Conservation (phyloP, 2,113 vertebrate species). For the Ammodytes marinus region DNA sequence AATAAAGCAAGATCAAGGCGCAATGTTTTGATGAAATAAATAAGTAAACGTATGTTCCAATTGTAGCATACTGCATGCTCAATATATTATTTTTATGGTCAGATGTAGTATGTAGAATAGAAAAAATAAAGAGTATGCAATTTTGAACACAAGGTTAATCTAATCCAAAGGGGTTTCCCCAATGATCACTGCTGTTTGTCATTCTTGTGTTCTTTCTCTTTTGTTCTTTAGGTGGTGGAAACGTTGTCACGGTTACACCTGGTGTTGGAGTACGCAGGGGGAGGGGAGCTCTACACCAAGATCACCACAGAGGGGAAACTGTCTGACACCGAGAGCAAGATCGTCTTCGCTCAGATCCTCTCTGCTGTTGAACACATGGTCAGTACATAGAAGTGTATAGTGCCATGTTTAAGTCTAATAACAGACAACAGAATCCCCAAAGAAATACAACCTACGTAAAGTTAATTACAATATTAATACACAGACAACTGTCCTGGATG, state of each 20-base stretch:
- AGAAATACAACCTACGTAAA: background rate
- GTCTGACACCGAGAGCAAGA: slow-evolving; percentile 91
- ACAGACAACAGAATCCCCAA: background rate
- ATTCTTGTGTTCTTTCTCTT: background rate
- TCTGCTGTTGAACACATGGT: slow-evolving; percentile 99
- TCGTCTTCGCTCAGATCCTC: slow-evolving; percentile 95
- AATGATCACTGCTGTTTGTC: background rate
- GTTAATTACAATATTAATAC: background rate
- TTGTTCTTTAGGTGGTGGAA: slow-evolving; percentile 89
- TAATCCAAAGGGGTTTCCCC: background rate
- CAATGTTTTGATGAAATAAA: too few relatives aligned
- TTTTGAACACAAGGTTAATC: background rate
- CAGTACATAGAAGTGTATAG: slow-evolving; percentile 56
- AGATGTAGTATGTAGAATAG: too few relatives aligned
- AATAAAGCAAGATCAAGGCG: too few relatives aligned
- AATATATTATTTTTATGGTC: too few relatives aligned
- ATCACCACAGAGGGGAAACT: slow-evolving; percentile 94
- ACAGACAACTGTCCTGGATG: background rate
- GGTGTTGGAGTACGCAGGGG: slow-evolving; percentile 96
- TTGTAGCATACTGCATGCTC: too few relatives aligned
- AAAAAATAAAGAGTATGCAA: too few relatives aligned
- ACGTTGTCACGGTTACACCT: slow-evolving; percentile 94
- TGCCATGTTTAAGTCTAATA: background rate
- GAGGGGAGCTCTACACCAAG: slow-evolving; percentile 97
- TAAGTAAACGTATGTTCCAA: too few relatives aligned